These are phyloP conservation scores for Myotis myotis DNA, from an alignment of 2,797 vertebrate genomes.

Conservation along the genomic window DNA sequence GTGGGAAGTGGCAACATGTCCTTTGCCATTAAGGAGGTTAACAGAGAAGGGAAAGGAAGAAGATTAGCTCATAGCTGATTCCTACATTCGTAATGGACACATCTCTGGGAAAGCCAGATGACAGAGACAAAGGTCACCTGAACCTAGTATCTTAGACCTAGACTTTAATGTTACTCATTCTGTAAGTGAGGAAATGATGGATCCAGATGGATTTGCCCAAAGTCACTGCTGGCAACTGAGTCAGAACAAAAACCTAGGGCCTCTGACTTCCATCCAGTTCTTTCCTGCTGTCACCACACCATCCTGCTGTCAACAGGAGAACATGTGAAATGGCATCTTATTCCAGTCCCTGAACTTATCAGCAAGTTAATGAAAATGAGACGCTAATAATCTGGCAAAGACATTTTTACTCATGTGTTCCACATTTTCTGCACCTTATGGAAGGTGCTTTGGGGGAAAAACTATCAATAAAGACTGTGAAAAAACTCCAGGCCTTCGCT, in stretches of 20 bases:
- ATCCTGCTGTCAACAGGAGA: neutral
- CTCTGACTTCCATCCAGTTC: neutral
- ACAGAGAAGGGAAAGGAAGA: neutral
- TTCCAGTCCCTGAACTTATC: neutral
- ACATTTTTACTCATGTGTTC: neutral
- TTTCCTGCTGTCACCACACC: neutral
- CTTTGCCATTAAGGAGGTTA: neutral
- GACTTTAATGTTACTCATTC: neutral
- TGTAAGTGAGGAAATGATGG: neutral
- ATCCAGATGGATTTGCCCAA: neutral
- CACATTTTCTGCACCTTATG: neutral
- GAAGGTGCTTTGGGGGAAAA: neutral
- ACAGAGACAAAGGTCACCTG: neutral
- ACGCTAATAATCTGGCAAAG: neutral
- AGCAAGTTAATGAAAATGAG: neutral
- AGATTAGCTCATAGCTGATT: neutral
- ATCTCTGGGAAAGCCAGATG: neutral
- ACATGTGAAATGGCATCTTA: neutral
- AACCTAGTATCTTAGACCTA: neutral
- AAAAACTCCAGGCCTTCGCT: neutral
- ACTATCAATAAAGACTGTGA: neutral
- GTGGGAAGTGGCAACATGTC: neutral
- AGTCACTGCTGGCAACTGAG: neutral
- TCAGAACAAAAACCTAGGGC: neutral
- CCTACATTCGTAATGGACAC: neutral